Evolutionary conservation across 2,888 invertebrate species (phyloP).

Genomic region (Synanthedon formicaeformis): DNA sequence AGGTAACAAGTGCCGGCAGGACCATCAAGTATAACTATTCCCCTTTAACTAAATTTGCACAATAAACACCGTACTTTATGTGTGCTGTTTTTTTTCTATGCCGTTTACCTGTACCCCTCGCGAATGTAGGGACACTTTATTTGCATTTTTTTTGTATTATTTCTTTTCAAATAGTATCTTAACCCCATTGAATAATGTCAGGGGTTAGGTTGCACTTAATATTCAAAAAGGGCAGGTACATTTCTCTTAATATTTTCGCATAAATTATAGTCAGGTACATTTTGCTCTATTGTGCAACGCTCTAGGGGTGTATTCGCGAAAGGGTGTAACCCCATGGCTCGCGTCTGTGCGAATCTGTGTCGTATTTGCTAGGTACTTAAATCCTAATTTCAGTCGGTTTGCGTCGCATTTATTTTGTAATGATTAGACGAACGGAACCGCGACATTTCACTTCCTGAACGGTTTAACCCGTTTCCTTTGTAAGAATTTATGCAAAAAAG

Average conservation of each 20-base stretch:
- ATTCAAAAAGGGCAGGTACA: conserved; percentile 72
- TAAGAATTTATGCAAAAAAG: conserved; percentile 71
- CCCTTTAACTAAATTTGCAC: conserved; percentile 12
- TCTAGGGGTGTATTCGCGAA: conserved; percentile 28
- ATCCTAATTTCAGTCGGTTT: too few relatives aligned
- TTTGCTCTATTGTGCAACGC: conserved; percentile 61
- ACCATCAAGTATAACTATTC: conserved; percentile 33
- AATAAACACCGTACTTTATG: conserved; percentile 41
- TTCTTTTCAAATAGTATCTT: conserved; percentile 67
- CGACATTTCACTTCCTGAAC: conserved; percentile 66
- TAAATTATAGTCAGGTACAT: conserved; percentile 73
- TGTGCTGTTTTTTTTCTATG: conserved; percentile 48
- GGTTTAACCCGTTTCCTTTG: conserved; percentile 70
- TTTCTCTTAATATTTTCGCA: conserved; percentile 71
- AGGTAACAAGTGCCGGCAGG: conserved; percentile 57
- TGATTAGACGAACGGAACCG: conserved; percentile 41
- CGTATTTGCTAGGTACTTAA: conserved; percentile 12
- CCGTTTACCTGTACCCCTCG: conserved; percentile 46
- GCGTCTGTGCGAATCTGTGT: conserved; percentile 22
- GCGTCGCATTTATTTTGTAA: conserved; percentile 5
- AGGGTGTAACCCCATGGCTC: conserved; percentile 23
- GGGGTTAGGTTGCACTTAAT: conserved; percentile 72
- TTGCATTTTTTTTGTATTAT: conserved; percentile 67
- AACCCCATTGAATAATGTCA: conserved; percentile 69
- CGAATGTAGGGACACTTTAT: conserved; percentile 65